Evolutionary conservation across 1,140 invertebrate species (phyloP).

Genomic region (Drosophila kohkoa): DNA sequence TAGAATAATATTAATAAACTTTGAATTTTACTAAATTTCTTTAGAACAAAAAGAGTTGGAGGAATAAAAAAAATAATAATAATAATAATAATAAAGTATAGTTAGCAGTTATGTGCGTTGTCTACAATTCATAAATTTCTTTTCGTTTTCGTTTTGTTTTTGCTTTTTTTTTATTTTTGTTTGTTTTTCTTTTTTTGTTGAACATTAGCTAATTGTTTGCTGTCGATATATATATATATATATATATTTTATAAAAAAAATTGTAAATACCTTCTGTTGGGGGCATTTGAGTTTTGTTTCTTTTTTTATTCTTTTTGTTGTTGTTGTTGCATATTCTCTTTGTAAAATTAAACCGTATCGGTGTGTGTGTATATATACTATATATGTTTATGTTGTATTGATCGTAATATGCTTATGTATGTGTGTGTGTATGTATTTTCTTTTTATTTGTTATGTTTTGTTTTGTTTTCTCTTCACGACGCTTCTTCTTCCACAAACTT

Average conservation of each 20-base stretch:
- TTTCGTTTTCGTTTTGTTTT: slow-evolving; percentile 11
- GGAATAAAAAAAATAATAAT: slow-evolving; percentile 15
- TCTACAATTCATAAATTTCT: slow-evolving; percentile 51
- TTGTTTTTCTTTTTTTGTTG: slow-evolving; percentile 18
- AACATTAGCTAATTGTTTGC: slow-evolving; percentile 60
- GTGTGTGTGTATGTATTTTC: slow-evolving; percentile 2
- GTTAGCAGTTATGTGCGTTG: slow-evolving; percentile 51
- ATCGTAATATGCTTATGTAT: slow-evolving; percentile 68
- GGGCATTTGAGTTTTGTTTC: slow-evolving; percentile 20
- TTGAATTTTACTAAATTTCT: slow-evolving; percentile 75
- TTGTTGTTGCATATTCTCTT: slow-evolving; percentile 36
- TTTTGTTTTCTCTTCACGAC: slow-evolving; percentile 42
- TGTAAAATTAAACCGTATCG: slow-evolving; percentile 56
- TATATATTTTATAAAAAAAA: slow-evolving; percentile 32
- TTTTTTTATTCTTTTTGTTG: too few species aligned
- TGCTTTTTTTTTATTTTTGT: slow-evolving; percentile 20
- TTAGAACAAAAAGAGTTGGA: not conserved
- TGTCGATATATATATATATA: slow-evolving; percentile 31
- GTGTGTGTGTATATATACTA: slow-evolving; percentile 47
- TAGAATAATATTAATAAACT: slow-evolving; percentile 51
- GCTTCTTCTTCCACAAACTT: slow-evolving; percentile 39
- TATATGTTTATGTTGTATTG: slow-evolving; percentile 60
- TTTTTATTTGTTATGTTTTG: too few species aligned
- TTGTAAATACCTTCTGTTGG: slow-evolving; percentile 31
- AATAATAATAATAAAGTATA: not conserved